Conservation (phyloP, 2,888 invertebrate species). For the Coenonympha arcania region DNA sequence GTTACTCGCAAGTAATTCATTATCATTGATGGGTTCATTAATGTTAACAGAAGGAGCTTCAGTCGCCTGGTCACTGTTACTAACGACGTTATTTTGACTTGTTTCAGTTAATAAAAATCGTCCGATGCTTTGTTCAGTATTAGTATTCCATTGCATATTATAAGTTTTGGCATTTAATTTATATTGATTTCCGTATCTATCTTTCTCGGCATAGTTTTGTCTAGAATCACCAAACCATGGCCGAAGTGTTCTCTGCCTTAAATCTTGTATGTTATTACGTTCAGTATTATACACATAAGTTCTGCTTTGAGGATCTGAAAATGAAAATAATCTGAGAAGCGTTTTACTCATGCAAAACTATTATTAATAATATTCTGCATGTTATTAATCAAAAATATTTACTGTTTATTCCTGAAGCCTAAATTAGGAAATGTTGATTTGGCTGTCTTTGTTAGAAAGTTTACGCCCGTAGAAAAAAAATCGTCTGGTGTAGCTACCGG, state of each 20-base stretch:
- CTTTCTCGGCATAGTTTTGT: background rate
- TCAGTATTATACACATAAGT: background rate
- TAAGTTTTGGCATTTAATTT: background rate
- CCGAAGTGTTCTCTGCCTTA: background rate
- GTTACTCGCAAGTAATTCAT: background rate
- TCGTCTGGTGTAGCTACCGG: background rate
- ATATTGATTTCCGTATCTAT: background rate
- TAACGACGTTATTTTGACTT: background rate
- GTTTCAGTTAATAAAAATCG: background rate
- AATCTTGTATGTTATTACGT: background rate
- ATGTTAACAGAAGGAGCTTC: background rate
- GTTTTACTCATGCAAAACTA: background rate
- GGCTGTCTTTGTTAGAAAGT: background rate
- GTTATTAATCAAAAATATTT: conserved; percentile 6
- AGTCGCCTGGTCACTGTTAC: background rate
- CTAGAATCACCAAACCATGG: background rate
- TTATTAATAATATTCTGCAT: background rate
- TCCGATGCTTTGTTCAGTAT: background rate
- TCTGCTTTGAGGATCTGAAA: conserved; percentile 2
- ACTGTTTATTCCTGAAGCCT: conserved; percentile 1
- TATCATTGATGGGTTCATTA: background rate
- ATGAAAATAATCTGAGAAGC: conserved; percentile 2
- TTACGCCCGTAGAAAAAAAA: background rate
- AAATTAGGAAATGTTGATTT: background rate
- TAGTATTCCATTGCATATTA: background rate